Percentiles rank a stretch among this genome's conserved stretches.
Conservation (phyloP, 1,140 invertebrate genomes). For the Dreissena polymorpha region DNA sequence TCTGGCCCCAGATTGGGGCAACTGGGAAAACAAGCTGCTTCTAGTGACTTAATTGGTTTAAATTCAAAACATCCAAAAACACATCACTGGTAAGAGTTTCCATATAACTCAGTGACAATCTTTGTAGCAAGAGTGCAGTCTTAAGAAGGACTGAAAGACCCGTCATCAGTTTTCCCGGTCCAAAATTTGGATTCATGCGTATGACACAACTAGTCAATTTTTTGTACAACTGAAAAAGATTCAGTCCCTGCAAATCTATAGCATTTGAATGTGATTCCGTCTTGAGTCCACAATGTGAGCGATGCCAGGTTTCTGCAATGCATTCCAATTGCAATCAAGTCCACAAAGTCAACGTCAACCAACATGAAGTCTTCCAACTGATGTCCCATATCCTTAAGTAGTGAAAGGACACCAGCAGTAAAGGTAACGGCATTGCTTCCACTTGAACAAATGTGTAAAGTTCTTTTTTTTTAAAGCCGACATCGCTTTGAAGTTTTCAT, state of each 20-base stretch:
- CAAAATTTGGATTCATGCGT: too few relatives aligned
- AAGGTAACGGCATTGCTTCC: slow-evolving; percentile 10
- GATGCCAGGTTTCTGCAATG: slow-evolving; percentile 20
- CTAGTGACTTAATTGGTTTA: background rate
- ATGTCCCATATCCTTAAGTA: slow-evolving; percentile 36
- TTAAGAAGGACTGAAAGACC: background rate
- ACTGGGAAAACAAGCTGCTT: background rate
- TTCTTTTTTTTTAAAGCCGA: slow-evolving; percentile 27
- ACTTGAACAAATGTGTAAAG: slow-evolving; percentile 21
- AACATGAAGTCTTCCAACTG: slow-evolving; percentile 33
- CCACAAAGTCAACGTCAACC: slow-evolving; percentile 31
- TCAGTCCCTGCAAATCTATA: too few relatives aligned
- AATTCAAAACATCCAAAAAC: background rate
- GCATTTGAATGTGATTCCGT: too few relatives aligned
- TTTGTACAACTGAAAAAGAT: too few relatives aligned
- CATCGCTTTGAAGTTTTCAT: slow-evolving; percentile 16
- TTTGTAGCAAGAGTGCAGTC: background rate
- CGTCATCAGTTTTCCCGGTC: background rate
- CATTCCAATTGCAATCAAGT: slow-evolving; percentile 17
- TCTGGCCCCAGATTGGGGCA: background rate
- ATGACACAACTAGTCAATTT: too few relatives aligned
- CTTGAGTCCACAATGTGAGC: too few relatives aligned
- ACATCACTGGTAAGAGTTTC: background rate
- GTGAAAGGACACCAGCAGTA: slow-evolving; percentile 20
- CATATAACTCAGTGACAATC: background rate